phyloP scores from a whole-genome alignment of 2,888 invertebrate species.

The Acronicta alni region DNA sequence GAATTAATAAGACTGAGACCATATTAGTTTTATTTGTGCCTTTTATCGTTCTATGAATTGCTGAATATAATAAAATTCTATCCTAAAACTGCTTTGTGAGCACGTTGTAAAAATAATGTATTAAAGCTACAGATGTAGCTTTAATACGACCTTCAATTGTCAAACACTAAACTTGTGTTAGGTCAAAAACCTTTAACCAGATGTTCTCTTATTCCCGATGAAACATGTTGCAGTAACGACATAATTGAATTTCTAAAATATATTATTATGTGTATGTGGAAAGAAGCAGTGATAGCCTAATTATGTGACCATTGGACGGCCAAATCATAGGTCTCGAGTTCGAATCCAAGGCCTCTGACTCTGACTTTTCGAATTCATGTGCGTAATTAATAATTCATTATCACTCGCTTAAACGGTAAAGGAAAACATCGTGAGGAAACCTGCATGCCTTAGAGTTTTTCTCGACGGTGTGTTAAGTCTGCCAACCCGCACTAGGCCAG shows the following conservation, averaged over 20 bases:
- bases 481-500: no score
- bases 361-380: no score
- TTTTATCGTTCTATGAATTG: slow-evolving; percentile 11
- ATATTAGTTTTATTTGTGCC: slow-evolving; percentile 13
- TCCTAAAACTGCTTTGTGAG: slow-evolving; percentile 13
- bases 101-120: slow-evolving; percentile 15
- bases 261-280: no score
- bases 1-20: slow-evolving; percentile 20
- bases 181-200: slow-evolving; percentile 42
- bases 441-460: no score
- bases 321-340: no score
- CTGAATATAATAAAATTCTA: slow-evolving; percentile 14
- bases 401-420: no score
- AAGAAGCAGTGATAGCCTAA: no score
- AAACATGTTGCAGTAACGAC: slow-evolving; percentile 36
- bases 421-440: no score
- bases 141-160: slow-evolving; percentile 38
- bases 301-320: no score
- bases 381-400: no score
- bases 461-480: no score
- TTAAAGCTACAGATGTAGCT: slow-evolving; percentile 9
- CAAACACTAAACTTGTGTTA: slow-evolving; percentile 32
- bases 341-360: no score
- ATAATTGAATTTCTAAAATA: slow-evolving; percentile 12
- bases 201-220: slow-evolving; percentile 26